A percentile compares a stretch with the other conserved stretches of the same genome.
phyloP scores from a whole-genome alignment of 2,888 invertebrate species.

The Eupithecia centaureata region DNA sequence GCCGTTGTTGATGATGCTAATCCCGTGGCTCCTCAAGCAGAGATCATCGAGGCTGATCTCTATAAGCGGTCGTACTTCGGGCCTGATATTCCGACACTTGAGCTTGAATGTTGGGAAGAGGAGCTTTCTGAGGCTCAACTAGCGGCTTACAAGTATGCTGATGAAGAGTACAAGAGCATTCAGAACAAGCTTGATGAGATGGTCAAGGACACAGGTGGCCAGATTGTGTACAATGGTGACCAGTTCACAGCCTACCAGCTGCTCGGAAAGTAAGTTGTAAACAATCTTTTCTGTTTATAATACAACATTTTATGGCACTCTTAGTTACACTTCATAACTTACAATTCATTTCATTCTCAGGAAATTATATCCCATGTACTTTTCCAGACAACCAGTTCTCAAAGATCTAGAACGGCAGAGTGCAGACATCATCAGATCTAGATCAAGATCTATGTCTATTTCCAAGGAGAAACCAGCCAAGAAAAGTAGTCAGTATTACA shows the following conservation, averaged over 20 bases:
- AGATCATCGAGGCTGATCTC: slow-evolving; percentile 77
- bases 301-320: neutral
- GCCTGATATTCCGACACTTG: slow-evolving; percentile 82
- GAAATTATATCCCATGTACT: neutral
- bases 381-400: slow-evolving; percentile 70
- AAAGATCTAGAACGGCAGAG: slow-evolving; percentile 78
- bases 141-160: slow-evolving; percentile 85
- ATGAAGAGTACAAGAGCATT: slow-evolving; percentile 87
- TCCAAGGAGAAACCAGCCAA: slow-evolving; percentile 66
- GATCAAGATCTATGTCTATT: slow-evolving; percentile 75
- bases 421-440: slow-evolving; percentile 77
- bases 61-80: slow-evolving; percentile 79
- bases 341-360: neutral
- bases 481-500: slow-evolving; percentile 59
- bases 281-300: neutral
- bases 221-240: slow-evolving; percentile 87
- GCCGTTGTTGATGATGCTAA: slow-evolving; percentile 32
- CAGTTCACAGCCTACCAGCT: slow-evolving; percentile 86
- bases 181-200: slow-evolving; percentile 85
- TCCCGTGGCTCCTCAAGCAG: slow-evolving; percentile 68
- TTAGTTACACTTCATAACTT: neutral
- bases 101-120: slow-evolving; percentile 89
- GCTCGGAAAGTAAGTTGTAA: slow-evolving; percentile 79
- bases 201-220: slow-evolving; percentile 84
- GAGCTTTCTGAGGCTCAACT: slow-evolving; percentile 87